Base-by-base conservation (phyloP, 2,797 vertebrate genomes). In the Rhynchotus rufescens region DNA sequence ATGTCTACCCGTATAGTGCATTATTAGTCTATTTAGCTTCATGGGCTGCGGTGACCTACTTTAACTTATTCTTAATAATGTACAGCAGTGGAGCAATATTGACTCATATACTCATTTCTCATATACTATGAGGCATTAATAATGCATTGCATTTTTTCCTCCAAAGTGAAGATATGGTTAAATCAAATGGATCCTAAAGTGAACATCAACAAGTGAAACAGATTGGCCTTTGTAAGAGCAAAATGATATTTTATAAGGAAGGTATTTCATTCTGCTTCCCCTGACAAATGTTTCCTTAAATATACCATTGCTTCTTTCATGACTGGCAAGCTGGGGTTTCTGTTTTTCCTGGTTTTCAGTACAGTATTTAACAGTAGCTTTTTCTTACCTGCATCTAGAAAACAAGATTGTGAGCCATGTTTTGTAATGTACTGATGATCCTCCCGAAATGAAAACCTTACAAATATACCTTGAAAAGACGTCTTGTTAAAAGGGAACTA, bases 41-140 rank as follows among this genome's bases (percentile, higher is more conserved):
- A 40, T 89, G 81, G 81, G 90, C 81, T 95, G 81, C 72, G 77
- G 84, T 96, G 96, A 97, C 95, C 93, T 95, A 94, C 92, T 97
- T 97, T 93, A 97, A 94, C 89, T 96, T 89, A 62, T 69, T 90
- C 60, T 88, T 95, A 83, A 92, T 96, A 96, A 96, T 92, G 94
- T 64, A 94, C 92, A 45, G 7, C 75, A 38, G 69, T 75, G 75
- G 66, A 91, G 75, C 60, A 90, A 86, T 93, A 91, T 96, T 96
- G 95, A 96, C 84, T 95, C 81, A 47, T 79, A 72, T 42, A 56
- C 6, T 78, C 89, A 73, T 85, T 71, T 96, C 93, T 95, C 83
- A 80, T 88, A 64, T 59, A 84, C 67, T 69, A 67, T 54, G 59
- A 89, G 69, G 28, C 93, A 96, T 97, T 91, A 95, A 94, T 94